Evolutionary conservation across 2,888 invertebrate species (phyloP).

Genomic region (Pemphredon lugubris): DNA sequence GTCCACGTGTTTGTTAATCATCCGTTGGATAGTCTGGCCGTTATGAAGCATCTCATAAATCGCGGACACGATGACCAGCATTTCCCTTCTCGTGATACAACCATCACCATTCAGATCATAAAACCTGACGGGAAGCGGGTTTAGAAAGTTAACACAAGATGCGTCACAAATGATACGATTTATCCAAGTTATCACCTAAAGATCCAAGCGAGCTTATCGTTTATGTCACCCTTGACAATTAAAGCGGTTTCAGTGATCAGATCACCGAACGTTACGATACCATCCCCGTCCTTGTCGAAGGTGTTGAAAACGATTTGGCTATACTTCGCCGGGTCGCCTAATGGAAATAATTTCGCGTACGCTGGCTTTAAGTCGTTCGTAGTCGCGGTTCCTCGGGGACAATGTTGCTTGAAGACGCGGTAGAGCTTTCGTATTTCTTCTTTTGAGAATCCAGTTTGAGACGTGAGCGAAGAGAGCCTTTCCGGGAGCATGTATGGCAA

Average conservation of each 20-base stretch:
- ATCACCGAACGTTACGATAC: conserved; percentile 73
- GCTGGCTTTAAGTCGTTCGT: conserved; percentile 71
- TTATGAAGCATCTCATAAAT: conserved; percentile 75
- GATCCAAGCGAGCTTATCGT: conserved; percentile 76
- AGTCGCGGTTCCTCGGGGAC: conserved; percentile 71
- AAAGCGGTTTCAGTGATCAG: conserved; percentile 66
- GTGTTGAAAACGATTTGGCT: conserved; percentile 75
- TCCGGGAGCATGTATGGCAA: conserved; percentile 66
- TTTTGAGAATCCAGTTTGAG: conserved; percentile 72
- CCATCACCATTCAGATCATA: conserved; percentile 77
- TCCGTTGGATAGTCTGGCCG: conserved; percentile 60
- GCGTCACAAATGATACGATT: background rate
- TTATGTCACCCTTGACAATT: conserved; percentile 71
- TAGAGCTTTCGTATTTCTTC: conserved; percentile 73
- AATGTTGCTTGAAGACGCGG: conserved; percentile 74
- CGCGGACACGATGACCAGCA: conserved; percentile 71
- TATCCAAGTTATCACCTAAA: conserved; percentile 65
- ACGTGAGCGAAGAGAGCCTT: conserved; percentile 61
- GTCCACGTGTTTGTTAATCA: conserved; percentile 71
- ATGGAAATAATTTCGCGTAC: conserved; percentile 75
- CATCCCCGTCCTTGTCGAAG: conserved; percentile 73
- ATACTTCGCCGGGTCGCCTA: conserved; percentile 74
- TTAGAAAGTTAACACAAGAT: conserved; percentile 17
- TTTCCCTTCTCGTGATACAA: conserved; percentile 74
- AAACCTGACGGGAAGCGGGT: conserved; percentile 69